phyloP scores from a whole-genome alignment of 2,797 vertebrate genomes.

The Masticophis lateralis region DNA sequence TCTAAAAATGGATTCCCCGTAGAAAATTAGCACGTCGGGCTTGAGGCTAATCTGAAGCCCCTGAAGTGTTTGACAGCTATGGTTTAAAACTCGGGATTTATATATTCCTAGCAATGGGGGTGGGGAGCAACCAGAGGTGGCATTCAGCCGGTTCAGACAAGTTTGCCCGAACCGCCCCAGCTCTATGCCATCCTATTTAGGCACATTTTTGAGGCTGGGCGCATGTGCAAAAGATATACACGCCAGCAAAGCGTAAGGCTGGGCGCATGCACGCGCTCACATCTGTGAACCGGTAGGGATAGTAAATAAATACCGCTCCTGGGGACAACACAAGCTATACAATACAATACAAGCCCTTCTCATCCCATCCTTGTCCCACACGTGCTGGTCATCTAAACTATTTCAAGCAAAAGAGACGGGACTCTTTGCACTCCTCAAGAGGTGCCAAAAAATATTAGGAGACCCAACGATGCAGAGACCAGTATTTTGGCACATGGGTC shows the following conservation, averaged over 20 bases:
- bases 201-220: no score
- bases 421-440: background rate
- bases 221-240: accelerated
- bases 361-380: background rate
- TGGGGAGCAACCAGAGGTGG: no score
- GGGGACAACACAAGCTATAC: no score
- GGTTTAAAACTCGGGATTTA: background rate
- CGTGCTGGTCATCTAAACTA: background rate
- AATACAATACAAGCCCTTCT: background rate
- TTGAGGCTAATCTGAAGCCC: background rate
- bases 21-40: background rate
- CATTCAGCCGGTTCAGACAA: no score
- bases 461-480: no score
- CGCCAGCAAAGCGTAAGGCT: no score
- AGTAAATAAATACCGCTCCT: no score
- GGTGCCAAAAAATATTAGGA: no score
- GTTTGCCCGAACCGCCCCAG: no score
- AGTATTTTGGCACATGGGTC: background rate
- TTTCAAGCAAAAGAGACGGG: background rate
- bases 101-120: background rate
- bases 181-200: no score
- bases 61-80: background rate
- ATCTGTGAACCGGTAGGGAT: no score
- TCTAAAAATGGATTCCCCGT: background rate
- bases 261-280: no score